Base-by-base conservation (phyloP, 1,140 invertebrate genomes). In the Wiebesia pumilae region DNA sequence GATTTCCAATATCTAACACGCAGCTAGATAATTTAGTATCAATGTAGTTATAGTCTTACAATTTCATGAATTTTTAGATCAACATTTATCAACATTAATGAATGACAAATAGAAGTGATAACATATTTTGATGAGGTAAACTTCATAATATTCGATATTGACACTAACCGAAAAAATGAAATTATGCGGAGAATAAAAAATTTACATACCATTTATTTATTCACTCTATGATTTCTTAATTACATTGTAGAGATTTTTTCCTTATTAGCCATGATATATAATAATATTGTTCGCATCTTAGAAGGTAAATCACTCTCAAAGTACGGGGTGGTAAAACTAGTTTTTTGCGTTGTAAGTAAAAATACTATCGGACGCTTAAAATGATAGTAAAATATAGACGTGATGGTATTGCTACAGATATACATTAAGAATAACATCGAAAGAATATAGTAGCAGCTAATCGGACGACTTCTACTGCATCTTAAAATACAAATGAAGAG, bases 381-480 rank as follows among this genome's bases (percentile, higher is more conserved):
- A 81, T 40, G 58, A 62, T 62, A 30, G 78, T 80, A n/a, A n/a
- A n/a, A n/a, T n/a, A 30, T 47, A 33, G 0, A 40, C 51, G 58
- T 81, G 47, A 83, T 38, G 40, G 83, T 16, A 24, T 16, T 43
- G 58, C 83, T 58, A 67, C 54, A 38, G n/a, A 78, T 84, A 84
- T 51, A 78, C 73, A 58, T 54, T 40, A 82, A 69, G 27, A 51
- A 82, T 82, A 51, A 71, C 30, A 71, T 71, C 14, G 30, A 62
- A 80, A 40, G 54, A 80, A 80, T 19, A 62, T 62, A 14, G 27
- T 33, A 7, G 47, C 24, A 16, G 16, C 33, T 81, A 81, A 24
- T 81, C 79, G 21, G 54, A 65, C 54, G 6, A 65, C 54, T 65
- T 81, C 43, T 10, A 58, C 30, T 7, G 30, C 14, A 58, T 38